Conservation (phyloP, 2,113 vertebrate species). For the Callocephalon fimbriatum region DNA sequence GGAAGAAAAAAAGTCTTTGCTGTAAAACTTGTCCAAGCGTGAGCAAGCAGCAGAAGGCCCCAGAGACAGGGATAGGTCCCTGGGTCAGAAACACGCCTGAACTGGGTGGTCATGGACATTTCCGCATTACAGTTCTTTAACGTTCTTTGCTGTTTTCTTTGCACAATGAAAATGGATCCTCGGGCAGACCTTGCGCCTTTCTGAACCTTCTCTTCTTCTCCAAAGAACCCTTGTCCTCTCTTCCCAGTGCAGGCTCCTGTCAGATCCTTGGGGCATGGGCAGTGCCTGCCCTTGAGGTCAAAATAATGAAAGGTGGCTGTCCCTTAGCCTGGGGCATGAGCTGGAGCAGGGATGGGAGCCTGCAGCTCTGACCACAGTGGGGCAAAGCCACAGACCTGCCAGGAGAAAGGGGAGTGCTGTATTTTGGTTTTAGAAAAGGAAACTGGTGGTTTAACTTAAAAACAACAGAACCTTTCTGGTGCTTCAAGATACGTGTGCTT, state of each 20-base stretch:
- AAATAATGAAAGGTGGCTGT: neutral
- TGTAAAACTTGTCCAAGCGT: neutral
- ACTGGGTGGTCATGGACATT: neutral
- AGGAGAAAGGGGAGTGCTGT: neutral
- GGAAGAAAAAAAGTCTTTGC: neutral
- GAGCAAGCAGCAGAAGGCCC: neutral
- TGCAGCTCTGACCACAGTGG: neutral
- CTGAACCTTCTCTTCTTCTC: neutral
- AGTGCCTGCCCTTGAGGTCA: neutral
- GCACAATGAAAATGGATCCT: neutral
- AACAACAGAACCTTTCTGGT: neutral
- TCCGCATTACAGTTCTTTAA: neutral
- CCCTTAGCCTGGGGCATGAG: neutral
- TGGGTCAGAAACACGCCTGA: neutral
- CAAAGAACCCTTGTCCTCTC: neutral
- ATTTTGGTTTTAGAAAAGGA: neutral
- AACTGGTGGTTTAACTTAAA: neutral
- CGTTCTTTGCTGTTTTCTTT: neutral
- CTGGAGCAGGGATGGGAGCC: fast-evolving
- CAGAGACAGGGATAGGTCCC: no score
- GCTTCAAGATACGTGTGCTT: neutral
- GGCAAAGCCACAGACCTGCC: neutral
- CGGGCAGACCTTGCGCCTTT: neutral
- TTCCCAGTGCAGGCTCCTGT: neutral
- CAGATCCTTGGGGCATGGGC: neutral